phyloP scores from a whole-genome alignment of 2,888 invertebrate genomes.

The Keiferia lycopersicella region DNA sequence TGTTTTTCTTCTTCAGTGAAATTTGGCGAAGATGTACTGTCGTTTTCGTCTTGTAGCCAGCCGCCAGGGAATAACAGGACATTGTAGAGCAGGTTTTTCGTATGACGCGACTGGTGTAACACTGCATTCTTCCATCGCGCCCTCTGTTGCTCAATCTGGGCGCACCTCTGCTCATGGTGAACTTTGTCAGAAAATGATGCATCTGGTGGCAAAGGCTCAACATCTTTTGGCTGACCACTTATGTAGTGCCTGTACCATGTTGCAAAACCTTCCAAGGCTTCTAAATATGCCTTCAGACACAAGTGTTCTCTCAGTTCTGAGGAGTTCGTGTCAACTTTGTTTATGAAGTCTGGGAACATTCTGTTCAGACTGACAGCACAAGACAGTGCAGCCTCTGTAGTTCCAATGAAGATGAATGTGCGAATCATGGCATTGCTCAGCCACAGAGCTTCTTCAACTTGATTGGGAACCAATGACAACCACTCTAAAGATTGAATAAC shows the following conservation, averaged over 20 bases:
- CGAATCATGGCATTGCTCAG: slow-evolving; percentile 95
- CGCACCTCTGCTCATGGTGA: slow-evolving; percentile 91
- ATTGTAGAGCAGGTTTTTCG: slow-evolving; percentile 91
- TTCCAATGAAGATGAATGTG: slow-evolving; percentile 89
- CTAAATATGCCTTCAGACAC: slow-evolving; percentile 92
- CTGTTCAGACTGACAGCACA: slow-evolving; percentile 79
- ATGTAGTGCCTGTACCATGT: slow-evolving; percentile 94
- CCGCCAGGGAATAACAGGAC: slow-evolving; percentile 94
- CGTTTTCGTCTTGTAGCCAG: slow-evolving; percentile 90
- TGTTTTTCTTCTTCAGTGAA: slow-evolving; percentile 70
- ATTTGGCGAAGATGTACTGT: slow-evolving; percentile 70
- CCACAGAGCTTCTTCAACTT: slow-evolving; percentile 90
- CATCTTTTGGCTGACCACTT: slow-evolving; percentile 88
- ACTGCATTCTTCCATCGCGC: slow-evolving; percentile 88
- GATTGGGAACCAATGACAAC: slow-evolving; percentile 89
- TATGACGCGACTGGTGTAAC: slow-evolving; percentile 86
- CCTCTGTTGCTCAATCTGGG: slow-evolving; percentile 89
- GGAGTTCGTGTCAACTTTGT: slow-evolving; percentile 64
- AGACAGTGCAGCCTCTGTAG: slow-evolving; percentile 90
- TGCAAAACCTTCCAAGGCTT: slow-evolving; percentile 92
- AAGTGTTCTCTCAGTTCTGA: slow-evolving; percentile 89
- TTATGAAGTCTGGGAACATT: slow-evolving; percentile 65
- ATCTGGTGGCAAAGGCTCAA: slow-evolving; percentile 80
- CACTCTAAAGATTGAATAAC: slow-evolving; percentile 88
- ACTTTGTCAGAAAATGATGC: slow-evolving; percentile 93